A percentile compares a stretch with the other conserved stretches of the same genome.
phyloP scores from a whole-genome alignment of 2,113 vertebrate genomes.

The Tricholaema leucomelas region DNA sequence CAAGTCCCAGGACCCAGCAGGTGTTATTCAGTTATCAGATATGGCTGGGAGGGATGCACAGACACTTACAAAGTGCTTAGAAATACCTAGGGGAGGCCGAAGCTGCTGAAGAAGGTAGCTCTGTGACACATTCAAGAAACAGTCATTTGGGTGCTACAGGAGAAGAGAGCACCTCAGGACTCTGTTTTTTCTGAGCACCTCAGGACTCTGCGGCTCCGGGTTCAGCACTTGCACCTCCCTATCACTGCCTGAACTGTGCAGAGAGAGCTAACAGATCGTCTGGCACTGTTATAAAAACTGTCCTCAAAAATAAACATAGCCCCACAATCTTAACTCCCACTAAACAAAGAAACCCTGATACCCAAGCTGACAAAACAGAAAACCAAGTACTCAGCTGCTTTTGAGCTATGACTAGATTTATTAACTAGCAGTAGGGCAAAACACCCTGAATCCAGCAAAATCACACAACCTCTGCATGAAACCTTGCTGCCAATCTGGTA shows the following conservation, averaged over 20 bases:
- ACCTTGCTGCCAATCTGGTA: background rate
- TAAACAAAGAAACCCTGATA: background rate
- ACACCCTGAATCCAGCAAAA: background rate
- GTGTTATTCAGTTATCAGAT: background rate
- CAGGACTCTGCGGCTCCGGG: background rate
- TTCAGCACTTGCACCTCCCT: background rate
- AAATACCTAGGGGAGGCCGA: background rate
- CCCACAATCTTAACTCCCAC: background rate
- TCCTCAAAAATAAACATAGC: background rate
- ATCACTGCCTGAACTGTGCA: background rate
- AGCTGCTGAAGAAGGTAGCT: background rate
- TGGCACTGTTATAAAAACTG: background rate
- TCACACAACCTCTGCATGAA: background rate
- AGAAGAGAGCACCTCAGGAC: background rate
- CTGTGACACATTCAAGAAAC: background rate
- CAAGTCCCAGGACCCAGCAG: background rate
- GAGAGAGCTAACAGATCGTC: background rate
- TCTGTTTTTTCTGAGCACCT: background rate
- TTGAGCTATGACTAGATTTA: background rate
- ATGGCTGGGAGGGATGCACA: background rate
- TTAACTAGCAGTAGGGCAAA: background rate
- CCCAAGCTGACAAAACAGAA: background rate
- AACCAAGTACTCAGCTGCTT: background rate
- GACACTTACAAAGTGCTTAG: background rate
- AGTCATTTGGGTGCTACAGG: background rate